Evolutionary conservation across 2,113 vertebrate genomes (phyloP).

Genomic region (Catharus minimus): DNA sequence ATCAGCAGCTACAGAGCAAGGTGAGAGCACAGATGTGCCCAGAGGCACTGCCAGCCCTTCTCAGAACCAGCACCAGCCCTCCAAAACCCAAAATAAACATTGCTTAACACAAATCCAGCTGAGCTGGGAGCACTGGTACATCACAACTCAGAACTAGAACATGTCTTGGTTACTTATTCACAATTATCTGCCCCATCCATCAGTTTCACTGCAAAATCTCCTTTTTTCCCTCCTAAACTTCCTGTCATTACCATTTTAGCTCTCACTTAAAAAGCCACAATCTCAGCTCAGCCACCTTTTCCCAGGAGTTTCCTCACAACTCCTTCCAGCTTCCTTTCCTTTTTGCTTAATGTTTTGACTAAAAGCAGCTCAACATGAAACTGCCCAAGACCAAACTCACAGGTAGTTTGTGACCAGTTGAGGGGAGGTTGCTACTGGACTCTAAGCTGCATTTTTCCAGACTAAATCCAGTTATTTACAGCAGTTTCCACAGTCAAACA

Average conservation of each 20-base stretch:
- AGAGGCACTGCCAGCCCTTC: neutral
- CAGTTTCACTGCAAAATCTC: neutral
- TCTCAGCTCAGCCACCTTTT: neutral
- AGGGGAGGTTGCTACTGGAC: neutral
- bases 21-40: neutral
- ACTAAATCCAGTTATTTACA: neutral
- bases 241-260: neutral
- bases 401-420: neutral
- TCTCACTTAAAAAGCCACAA: neutral
- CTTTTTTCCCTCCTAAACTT: neutral
- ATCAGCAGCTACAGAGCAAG: fast-evolving
- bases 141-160: neutral
- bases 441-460: neutral
- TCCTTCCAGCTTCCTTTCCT: neutral
- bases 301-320: neutral
- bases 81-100: neutral
- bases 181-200: neutral
- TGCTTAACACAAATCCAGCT: neutral
- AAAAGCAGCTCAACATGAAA: neutral
- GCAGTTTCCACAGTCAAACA: neutral
- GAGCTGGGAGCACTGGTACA: neutral
- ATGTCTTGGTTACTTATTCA: neutral
- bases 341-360: neutral
- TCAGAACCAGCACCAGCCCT: neutral
- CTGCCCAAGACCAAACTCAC: neutral